Conservation (phyloP, 2,797 vertebrate species). For the Crocidura indochinensis region DNA sequence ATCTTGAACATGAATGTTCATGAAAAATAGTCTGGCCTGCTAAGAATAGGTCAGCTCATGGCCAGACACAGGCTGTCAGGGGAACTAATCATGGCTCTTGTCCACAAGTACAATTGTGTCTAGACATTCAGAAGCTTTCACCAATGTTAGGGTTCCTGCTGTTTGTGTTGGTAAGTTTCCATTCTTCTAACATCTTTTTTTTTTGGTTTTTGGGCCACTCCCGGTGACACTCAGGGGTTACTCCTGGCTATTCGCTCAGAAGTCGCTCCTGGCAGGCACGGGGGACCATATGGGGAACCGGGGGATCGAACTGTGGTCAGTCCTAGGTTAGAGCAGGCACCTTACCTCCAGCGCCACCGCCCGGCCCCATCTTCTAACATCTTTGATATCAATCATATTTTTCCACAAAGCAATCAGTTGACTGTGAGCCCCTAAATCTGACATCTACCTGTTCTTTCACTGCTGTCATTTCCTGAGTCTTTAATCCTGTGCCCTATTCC, state of each 20-base stretch:
- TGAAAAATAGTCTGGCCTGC: background rate
- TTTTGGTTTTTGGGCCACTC: too few relatives aligned
- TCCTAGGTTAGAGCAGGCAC: too few relatives aligned
- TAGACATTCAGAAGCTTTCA: background rate
- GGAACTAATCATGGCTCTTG: fast-evolving
- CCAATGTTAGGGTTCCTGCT: background rate
- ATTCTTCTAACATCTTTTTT: background rate
- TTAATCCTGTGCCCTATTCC: background rate
- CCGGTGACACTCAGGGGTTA: too few relatives aligned
- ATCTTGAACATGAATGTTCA: too few relatives aligned
- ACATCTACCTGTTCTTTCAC: background rate
- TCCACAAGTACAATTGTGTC: background rate
- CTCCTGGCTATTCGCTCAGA: too few relatives aligned
- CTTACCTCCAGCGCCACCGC: too few relatives aligned
- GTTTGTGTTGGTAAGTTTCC: background rate
- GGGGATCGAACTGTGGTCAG: too few relatives aligned
- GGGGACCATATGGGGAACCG: too few relatives aligned
- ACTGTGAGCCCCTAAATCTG: too few relatives aligned
- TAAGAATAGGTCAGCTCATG: background rate
- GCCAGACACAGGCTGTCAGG: fast-evolving
- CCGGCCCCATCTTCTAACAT: too few relatives aligned
- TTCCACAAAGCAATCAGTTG: background rate
- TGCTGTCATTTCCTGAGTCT: background rate
- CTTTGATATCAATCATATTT: background rate
- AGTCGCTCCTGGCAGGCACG: too few relatives aligned